Conservation (phyloP, 2,113 vertebrate species). For the Tympanuchus pallidicinctus region DNA sequence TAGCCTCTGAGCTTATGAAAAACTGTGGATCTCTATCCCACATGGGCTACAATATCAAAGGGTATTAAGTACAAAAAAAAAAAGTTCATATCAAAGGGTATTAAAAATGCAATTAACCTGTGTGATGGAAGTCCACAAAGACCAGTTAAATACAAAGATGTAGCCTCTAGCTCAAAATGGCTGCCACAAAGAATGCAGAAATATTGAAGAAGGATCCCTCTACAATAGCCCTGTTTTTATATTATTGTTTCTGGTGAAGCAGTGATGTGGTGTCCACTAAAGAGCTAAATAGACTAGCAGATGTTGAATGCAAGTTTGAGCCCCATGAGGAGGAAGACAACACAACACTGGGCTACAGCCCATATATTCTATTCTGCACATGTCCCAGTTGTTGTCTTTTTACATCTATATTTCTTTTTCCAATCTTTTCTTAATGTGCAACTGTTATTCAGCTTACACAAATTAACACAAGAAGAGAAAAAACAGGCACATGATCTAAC, state of each 20-base stretch:
- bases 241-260: not conserved
- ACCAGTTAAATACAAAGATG: not conserved
- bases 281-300: slow-evolving; percentile 52
- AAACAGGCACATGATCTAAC: not conserved
- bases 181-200: not conserved
- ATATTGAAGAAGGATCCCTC: not conserved
- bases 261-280: not conserved
- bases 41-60: not conserved
- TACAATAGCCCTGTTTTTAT: not conserved
- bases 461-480: slow-evolving; percentile 1
- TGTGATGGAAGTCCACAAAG: not conserved
- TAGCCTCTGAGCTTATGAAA: not conserved
- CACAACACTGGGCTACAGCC: slow-evolving; percentile 36
- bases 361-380: slow-evolving; percentile 30
- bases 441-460: slow-evolving; percentile 17
- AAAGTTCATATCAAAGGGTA: not conserved
- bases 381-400: not conserved
- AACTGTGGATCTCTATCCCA: not conserved
- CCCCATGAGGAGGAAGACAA: slow-evolving; percentile 37
- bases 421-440: not conserved
- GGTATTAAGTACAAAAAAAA: too few species aligned
- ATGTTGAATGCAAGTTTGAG: slow-evolving; percentile 31
- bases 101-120: slow-evolving; percentile 13
- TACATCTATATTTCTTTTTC: not conserved
- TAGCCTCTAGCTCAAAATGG: not conserved